A percentile compares a stretch with the other conserved stretches of the same genome.
Evolutionary conservation across 2,113 vertebrate genomes (phyloP).

Genomic region (Pandion haliaetus): DNA sequence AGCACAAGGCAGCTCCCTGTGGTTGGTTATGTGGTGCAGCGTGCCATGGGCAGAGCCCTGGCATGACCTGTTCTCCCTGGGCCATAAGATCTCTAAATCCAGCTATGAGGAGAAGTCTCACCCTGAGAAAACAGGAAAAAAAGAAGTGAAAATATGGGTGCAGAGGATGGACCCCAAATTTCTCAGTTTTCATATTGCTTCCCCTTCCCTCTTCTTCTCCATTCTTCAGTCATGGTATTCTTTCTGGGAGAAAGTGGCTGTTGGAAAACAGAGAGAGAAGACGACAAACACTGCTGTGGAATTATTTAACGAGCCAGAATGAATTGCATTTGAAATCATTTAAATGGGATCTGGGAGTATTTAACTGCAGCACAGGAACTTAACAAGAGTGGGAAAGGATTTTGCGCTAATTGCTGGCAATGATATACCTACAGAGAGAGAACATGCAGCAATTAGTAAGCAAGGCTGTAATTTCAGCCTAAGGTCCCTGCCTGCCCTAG

Average conservation of each 20-base stretch:
- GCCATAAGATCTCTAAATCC: conserved; percentile 35
- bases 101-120: conserved; percentile 43
- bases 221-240: neutral
- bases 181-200: neutral
- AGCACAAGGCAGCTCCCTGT: neutral
- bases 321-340: conserved; percentile 82
- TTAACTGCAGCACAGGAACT: conserved; percentile 79
- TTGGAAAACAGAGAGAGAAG: conserved; percentile 67
- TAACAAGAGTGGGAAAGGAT: conserved; percentile 80
- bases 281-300: conserved; percentile 72
- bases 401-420: conserved; percentile 79
- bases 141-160: neutral
- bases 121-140: neutral
- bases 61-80: conserved; percentile 33
- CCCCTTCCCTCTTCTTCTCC: neutral
- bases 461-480: conserved; percentile 68
- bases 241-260: conserved; percentile 55
- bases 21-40: neutral
- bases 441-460: conserved; percentile 71
- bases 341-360: conserved; percentile 83
- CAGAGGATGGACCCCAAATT: neutral
- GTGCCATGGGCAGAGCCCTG: neutral
- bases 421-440: conserved; percentile 74
- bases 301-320: conserved; percentile 82
- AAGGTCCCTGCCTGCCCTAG: conserved; percentile 32